phyloP scores from a whole-genome alignment of 2,888 invertebrate genomes.

The Drosophila lacicola region DNA sequence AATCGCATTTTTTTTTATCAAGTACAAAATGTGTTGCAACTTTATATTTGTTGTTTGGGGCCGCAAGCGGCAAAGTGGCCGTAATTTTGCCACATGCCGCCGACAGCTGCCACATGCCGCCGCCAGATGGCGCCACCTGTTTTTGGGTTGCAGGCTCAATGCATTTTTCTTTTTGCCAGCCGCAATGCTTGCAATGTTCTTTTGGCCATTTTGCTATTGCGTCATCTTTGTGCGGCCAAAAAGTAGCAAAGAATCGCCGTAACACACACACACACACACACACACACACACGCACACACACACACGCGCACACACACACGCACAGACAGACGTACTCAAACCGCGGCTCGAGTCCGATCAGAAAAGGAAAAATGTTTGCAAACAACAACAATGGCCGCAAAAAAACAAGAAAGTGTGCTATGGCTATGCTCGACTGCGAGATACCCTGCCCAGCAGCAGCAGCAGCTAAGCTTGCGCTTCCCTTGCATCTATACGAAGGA shows the following conservation, averaged over 20 bases:
- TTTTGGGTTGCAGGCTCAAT: slow-evolving; percentile 6
- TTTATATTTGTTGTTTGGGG: slow-evolving; percentile 10
- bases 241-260: slow-evolving; percentile 46
- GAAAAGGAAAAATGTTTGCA: slow-evolving; percentile 55
- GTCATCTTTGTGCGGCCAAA: slow-evolving; percentile 45
- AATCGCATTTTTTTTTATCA: too few relatives aligned
- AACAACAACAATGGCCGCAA: slow-evolving; percentile 10
- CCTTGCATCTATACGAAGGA: too few relatives aligned
- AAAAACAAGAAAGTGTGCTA: not conserved
- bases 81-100: slow-evolving; percentile 27
- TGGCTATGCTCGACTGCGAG: too few relatives aligned
- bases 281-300: not conserved
- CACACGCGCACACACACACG: not conserved
- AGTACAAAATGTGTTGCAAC: too few relatives aligned
- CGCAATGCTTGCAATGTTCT: slow-evolving; percentile 14
- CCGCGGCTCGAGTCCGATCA: slow-evolving; percentile 18
- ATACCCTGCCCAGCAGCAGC: too few relatives aligned
- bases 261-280: slow-evolving; percentile 4
- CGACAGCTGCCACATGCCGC: not conserved
- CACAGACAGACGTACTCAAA: slow-evolving; percentile 12
- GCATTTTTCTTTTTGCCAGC: slow-evolving; percentile 7
- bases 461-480: too few relatives aligned
- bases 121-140: slow-evolving; percentile 20
- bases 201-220: slow-evolving; percentile 32
- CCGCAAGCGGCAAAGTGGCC: not conserved